Percentiles rank a stretch among this genome's conserved stretches.
Conservation (phyloP, 2,113 vertebrate species). For the Malurus melanocephalus region DNA sequence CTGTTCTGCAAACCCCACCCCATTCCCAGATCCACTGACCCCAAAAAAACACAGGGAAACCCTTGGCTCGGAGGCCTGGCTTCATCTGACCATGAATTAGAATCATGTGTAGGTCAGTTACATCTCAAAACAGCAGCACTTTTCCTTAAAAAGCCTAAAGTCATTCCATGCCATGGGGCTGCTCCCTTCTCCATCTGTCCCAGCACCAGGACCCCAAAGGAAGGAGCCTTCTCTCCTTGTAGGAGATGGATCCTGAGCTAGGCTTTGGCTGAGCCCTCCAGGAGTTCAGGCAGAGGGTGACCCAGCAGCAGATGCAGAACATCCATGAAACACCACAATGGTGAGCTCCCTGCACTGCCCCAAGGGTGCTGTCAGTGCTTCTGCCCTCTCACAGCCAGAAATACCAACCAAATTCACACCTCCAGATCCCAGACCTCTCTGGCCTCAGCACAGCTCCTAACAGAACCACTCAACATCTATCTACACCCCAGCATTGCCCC, state of each 20-base stretch:
- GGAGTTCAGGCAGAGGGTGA: neutral
- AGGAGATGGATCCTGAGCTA: neutral
- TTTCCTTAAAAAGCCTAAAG: neutral
- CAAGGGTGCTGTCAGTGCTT: neutral
- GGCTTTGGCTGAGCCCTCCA: neutral
- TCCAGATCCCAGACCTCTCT: neutral
- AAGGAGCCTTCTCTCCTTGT: neutral
- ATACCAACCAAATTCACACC: neutral
- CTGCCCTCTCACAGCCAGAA: neutral
- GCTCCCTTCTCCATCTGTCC: neutral
- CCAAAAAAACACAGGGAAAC: neutral
- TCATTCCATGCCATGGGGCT: neutral
- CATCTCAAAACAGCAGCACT: neutral
- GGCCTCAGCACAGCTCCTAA: neutral
- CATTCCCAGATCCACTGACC: neutral
- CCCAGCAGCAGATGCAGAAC: neutral
- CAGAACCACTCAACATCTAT: fast-evolving
- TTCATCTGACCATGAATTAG: neutral
- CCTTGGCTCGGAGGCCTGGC: neutral
- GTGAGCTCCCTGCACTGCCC: neutral
- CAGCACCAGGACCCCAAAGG: neutral
- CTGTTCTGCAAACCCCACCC: neutral
- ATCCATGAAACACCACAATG: neutral
- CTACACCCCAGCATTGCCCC: neutral
- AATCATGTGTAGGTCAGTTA: neutral